A percentile compares a stretch with the other conserved stretches of the same genome.
Evolutionary conservation across 2,797 vertebrate species (phyloP).

Genomic region (Sus cebifrons): DNA sequence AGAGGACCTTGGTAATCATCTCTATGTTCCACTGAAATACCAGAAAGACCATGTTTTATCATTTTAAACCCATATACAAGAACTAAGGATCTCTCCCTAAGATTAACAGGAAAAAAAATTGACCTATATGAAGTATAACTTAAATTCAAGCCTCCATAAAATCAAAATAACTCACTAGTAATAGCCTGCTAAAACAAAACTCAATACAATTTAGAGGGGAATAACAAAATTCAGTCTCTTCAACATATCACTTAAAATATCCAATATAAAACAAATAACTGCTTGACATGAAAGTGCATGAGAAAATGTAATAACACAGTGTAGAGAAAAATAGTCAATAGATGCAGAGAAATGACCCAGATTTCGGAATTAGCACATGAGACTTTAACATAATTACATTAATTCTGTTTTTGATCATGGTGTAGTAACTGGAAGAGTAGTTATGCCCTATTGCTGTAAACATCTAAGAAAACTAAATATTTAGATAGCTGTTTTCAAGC

Average conservation of each 20-base stretch:
- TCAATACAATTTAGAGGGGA: background rate
- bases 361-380: slow-evolving; percentile 30
- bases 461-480: background rate
- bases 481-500: background rate
- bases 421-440: background rate
- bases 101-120: background rate
- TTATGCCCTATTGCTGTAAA: background rate
- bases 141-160: slow-evolving; percentile 38
- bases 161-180: background rate
- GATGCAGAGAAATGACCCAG: background rate
- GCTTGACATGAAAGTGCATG: background rate
- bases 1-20: background rate
- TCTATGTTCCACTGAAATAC: background rate
- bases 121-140: background rate
- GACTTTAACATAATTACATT: background rate
- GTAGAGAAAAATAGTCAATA: background rate
- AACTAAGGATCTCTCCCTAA: background rate
- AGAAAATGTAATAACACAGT: background rate
- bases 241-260: background rate
- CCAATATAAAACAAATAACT: background rate
- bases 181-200: background rate
- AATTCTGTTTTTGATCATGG: background rate
- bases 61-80: background rate
- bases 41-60: background rate
- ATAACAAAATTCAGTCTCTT: background rate